Evolutionary conservation across 2,113 vertebrate species (phyloP), one percentile per base, ranked within the genome.

Genomic region (Mustelus asterias): DNA sequence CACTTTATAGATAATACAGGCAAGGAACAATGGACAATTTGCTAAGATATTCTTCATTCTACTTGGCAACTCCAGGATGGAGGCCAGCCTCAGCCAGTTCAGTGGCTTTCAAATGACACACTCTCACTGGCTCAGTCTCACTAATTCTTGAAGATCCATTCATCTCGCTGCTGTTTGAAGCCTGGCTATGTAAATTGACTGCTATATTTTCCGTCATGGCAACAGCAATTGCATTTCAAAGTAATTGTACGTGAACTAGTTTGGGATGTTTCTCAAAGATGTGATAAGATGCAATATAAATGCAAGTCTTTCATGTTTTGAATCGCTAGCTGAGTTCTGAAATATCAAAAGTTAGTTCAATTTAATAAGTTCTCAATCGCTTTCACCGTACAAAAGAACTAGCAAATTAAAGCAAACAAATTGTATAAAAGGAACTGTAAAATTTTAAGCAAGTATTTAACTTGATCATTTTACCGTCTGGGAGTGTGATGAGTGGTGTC

Each of bases 241-340:
- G 93, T 29, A 70, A 44, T 22, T 44, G 63, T 70, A 33, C 44
- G 10, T 26, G 37, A 94, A 37, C 8, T 44, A 37, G n/a, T 94
- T 94, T n/a, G 89, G 6, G 33, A 94, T 67, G 26, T 94, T 63
- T 94, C 13, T 26, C 24, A 70, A 41, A 24, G n/a, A 70, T 48
- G 65, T 44, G 67, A 94, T 60, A 69, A 94, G n/a, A 37, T 69
- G 16, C n/a, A 69, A 94, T 67, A 69, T 94, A 33, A 94, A 94
- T 70, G 92, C 63, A 94, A 44, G 37, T 67, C 65, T 41, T 94
- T 94, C 60, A 94, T 70, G 37, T 94, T 94, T 94, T 22, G 37
- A 69, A 67, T 41, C 26, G 33, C 37, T 94, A 44, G 92, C 63
- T 41, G 65, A 33, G 54, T 44, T 70, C 20, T 94, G 93, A 69